phyloP scores from a whole-genome alignment of 2,797 vertebrate species.

The Rhinogobio ventralis region DNA sequence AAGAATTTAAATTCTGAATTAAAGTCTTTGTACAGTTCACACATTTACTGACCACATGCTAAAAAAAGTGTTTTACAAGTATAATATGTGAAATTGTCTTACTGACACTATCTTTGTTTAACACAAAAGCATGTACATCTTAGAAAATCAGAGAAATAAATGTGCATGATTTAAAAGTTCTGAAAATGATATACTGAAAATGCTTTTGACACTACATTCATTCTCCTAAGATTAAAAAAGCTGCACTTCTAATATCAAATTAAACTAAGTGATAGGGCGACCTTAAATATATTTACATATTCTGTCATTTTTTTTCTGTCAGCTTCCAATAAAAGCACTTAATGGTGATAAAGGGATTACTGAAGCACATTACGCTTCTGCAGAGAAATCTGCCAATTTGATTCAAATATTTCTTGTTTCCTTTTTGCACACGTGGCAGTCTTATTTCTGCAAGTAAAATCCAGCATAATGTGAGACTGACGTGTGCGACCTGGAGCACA shows the following conservation, averaged over 20 bases:
- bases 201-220: slow-evolving; percentile 67
- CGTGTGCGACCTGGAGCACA: slow-evolving; percentile 51
- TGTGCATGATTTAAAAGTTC: neutral
- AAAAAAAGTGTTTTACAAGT: neutral
- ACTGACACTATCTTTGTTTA: neutral
- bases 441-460: slow-evolving; percentile 78
- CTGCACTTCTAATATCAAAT: slow-evolving; percentile 67
- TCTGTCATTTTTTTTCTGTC: slow-evolving; percentile 59
- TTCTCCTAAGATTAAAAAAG: slow-evolving; percentile 69
- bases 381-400: slow-evolving; percentile 79
- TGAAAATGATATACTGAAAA: neutral
- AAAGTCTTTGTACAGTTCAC: neutral
- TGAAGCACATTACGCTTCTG: slow-evolving; percentile 74
- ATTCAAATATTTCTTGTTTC: slow-evolving; percentile 84
- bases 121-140: neutral
- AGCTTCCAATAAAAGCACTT: slow-evolving; percentile 76
- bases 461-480: slow-evolving; percentile 84
- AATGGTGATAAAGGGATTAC: slow-evolving; percentile 85
- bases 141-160: neutral
- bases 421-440: slow-evolving; percentile 79
- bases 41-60: neutral
- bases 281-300: slow-evolving; percentile 73
- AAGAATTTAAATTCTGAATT: too few species aligned
- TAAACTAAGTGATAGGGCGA: slow-evolving; percentile 80
- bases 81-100: neutral